Conservation (phyloP, 2,113 vertebrate species). For the Macquaria australasica region DNA sequence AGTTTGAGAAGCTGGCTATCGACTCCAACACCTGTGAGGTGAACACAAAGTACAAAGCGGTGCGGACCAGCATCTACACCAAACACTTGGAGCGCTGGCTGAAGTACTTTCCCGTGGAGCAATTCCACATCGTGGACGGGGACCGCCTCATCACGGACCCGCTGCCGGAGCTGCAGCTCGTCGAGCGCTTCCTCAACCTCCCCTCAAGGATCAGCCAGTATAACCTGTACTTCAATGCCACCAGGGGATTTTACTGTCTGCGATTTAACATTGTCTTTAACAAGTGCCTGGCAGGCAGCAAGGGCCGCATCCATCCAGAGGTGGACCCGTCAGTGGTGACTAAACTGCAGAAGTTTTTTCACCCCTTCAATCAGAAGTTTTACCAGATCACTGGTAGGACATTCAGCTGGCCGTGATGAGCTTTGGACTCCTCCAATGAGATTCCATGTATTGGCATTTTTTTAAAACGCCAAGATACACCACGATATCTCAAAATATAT, state of each 20-base stretch:
- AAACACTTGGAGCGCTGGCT: slow-evolving; percentile 97
- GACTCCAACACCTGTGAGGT: slow-evolving; percentile 93
- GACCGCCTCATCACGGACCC: slow-evolving; percentile 95
- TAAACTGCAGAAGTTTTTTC: slow-evolving; percentile 96
- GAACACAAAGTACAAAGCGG: slow-evolving; percentile 97
- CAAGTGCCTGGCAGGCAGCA: slow-evolving; percentile 99
- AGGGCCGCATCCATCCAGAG: slow-evolving; percentile 95
- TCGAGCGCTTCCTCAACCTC: slow-evolving; percentile 95
- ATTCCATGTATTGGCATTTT: slow-evolving; percentile 14
- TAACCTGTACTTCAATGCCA: slow-evolving; percentile 97
- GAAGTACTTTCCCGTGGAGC: slow-evolving; percentile 95
- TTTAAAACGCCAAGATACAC: background rate
- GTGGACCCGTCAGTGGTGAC: slow-evolving; percentile 92
- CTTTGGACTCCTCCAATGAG: slow-evolving; percentile 25
- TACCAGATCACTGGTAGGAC: slow-evolving; percentile 97
- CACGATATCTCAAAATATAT: slow-evolving; percentile 42
- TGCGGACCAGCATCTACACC: slow-evolving; percentile 97
- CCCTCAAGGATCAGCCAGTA: slow-evolving; percentile 94
- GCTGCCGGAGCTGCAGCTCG: slow-evolving; percentile 93
- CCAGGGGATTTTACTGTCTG: slow-evolving; percentile 97
- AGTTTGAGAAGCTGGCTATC: slow-evolving; percentile 95
- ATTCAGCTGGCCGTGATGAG: slow-evolving; percentile 93
- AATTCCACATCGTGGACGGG: slow-evolving; percentile 95
- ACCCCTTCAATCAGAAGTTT: slow-evolving; percentile 98
- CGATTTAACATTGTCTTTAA: slow-evolving; percentile 95